Conservation (phyloP, 2,888 invertebrate species). For the Tetanocera ferruginea region DNA sequence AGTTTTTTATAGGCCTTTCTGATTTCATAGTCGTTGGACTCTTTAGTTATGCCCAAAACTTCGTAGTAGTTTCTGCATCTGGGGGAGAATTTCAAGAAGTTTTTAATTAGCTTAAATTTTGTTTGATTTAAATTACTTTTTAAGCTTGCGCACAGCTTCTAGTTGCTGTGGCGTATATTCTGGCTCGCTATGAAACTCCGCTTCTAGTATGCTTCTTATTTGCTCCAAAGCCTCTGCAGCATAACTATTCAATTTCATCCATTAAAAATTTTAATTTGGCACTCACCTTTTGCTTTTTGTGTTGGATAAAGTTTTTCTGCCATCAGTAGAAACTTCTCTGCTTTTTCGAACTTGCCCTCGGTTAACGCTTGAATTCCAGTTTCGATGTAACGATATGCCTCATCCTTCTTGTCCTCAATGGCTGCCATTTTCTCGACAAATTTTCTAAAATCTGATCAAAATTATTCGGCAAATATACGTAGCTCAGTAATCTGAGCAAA, state of each 20-base stretch:
- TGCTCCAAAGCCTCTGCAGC: conserved; percentile 52
- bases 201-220: conserved; percentile 48
- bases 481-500: no score
- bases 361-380: conserved; percentile 83
- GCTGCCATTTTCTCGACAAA: neutral
- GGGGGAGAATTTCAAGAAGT: neutral
- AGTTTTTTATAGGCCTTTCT: conserved; percentile 94
- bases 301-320: conserved; percentile 91
- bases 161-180: conserved; percentile 84
- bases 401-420: conserved; percentile 93
- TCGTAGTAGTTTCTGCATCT: conserved; percentile 97
- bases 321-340: conserved; percentile 89
- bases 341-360: conserved; percentile 85
- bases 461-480: neutral
- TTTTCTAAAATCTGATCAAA: no score
- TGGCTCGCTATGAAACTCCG: conserved; percentile 64
- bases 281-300: conserved; percentile 81
- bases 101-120: neutral
- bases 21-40: conserved; percentile 89
- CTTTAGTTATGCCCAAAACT: conserved; percentile 87
- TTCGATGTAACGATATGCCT: conserved; percentile 90
- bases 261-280: neutral
- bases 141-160: conserved; percentile 76
- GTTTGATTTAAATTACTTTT: conserved; percentile 64
- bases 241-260: conserved; percentile 37